Evolutionary conservation across 2,888 invertebrate genomes (phyloP), one percentile per base, ranked within the genome.

Genomic region (Diabrotica balteata): DNA sequence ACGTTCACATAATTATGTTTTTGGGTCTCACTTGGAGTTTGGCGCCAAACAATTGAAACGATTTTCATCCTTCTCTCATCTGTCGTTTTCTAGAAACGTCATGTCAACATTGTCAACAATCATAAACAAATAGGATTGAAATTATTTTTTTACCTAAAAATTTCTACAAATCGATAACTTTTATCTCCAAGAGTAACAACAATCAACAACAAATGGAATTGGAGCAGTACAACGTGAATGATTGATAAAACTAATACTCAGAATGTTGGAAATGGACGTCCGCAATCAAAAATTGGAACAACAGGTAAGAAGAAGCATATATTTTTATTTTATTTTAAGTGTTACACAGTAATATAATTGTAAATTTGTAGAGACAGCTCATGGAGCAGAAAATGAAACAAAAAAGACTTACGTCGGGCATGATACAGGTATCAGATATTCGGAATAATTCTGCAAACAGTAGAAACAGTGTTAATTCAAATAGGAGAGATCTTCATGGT

Each of bases 371-470:
- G 94, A 89, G 94, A 73, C 94, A 94, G 84, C 81, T 95, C 75
- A 91, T 95, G 90, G 94, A 95, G 80, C 93, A 93, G 79, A 95
- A 95, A 84, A 93, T 95, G 88, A 90, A 92, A 76, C 93, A 94
- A 79, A 95, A 95, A 81, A 86, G 95, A 61, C 92, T 94, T 80
- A 91, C 91, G 68, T 90, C 92, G 59, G 93, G 94, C 46, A 92
- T 95, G 91, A 91, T 95, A 49, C 94, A 94, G 80, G 93, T 94
- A 7, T 94, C 94, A 66, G 95, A 95, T 84, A 86, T 92, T 70
- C 88, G 92, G 78, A 90, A 90, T 75, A 87, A 87, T 71, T 90
- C 90, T 62, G 88, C 89, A 8, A 90, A 88, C 80, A 83, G 82
- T 73, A 88, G 92, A 71, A 90, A 91, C 51, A 89, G 90, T 79